Evolutionary conservation across 92 coral and sea anemone genomes (phyloP).

Genomic region (Actinostola sp.): DNA sequence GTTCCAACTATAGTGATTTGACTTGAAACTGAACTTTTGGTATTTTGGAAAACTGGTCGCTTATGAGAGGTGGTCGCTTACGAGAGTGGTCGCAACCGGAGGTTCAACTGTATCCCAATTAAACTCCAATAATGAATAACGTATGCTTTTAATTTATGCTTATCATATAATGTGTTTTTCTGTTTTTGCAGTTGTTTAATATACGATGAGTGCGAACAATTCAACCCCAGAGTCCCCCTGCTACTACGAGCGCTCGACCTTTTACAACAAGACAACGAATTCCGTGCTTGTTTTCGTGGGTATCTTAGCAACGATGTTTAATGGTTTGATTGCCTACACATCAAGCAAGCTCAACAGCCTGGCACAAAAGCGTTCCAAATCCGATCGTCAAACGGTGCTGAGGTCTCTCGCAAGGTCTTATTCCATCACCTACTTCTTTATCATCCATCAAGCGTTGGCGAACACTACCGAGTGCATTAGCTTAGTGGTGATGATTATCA

Average conservation of each 20-base stretch:
- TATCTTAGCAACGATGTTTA: conserved; percentile 6
- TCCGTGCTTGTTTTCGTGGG: background rate
- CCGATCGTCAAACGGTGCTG: background rate
- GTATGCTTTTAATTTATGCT: too few species aligned
- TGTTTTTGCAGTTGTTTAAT: too few species aligned
- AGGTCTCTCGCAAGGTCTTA: conserved; percentile 11
- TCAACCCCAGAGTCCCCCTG: too few species aligned
- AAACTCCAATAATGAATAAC: too few species aligned
- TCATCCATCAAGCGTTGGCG: conserved; percentile 19
- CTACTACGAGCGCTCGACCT: background rate
- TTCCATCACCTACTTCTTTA: conserved; percentile 14
- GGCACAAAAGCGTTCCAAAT: background rate
- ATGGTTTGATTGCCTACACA: background rate
- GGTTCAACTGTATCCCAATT: too few species aligned
- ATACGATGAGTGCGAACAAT: too few species aligned
- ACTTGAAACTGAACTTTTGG: too few species aligned
- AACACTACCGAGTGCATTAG: background rate
- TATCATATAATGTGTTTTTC: too few species aligned
- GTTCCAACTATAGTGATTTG: too few species aligned
- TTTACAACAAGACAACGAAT: background rate
- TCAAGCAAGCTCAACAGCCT: conserved; percentile 1
- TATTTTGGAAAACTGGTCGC: too few species aligned
- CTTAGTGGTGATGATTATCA: background rate
- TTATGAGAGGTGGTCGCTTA: too few species aligned
- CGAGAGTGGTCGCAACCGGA: too few species aligned